Percentiles rank a stretch among this genome's conserved stretches.
Evolutionary conservation across 2,888 invertebrate genomes (phyloP).

Genomic region (Nymphalis urticae): DNA sequence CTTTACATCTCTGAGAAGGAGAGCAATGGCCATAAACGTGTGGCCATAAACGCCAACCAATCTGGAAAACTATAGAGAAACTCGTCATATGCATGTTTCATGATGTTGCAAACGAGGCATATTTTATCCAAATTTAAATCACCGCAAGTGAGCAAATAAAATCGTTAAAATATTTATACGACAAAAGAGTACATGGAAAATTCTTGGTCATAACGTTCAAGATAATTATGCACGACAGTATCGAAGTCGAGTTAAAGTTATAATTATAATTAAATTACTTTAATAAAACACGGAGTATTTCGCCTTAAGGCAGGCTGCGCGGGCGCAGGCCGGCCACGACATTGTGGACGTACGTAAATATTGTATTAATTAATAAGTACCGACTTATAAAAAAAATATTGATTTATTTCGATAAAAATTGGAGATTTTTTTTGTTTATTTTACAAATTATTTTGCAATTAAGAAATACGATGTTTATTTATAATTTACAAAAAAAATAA

Average conservation of each 20-base stretch:
- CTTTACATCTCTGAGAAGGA: too few relatives aligned
- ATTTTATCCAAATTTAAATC: too few relatives aligned
- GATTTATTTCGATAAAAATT: too few relatives aligned
- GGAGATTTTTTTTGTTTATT: too few relatives aligned
- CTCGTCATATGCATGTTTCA: too few relatives aligned
- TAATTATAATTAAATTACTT: constrained; percentile 39
- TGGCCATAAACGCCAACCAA: too few relatives aligned
- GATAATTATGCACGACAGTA: constrained; percentile 27
- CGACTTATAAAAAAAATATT: constrained; percentile 42
- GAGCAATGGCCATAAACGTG: too few relatives aligned
- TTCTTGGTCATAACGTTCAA: constrained; percentile 8
- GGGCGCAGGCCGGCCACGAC: constrained; percentile 61
- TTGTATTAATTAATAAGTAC: constrained; percentile 75
- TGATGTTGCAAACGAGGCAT: too few relatives aligned
- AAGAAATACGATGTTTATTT: too few relatives aligned
- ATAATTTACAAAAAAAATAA: too few relatives aligned
- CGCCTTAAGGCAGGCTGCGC: constrained; percentile 48
- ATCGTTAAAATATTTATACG: not conserved
- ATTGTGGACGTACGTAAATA: constrained; percentile 60
- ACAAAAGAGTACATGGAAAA: not conserved
- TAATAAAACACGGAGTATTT: constrained; percentile 34
- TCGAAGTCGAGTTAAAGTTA: constrained; percentile 34
- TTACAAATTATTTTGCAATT: too few relatives aligned
- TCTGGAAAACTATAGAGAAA: too few relatives aligned
- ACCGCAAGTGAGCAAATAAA: constrained; percentile 1